These are phyloP conservation scores for Hetaerina americana DNA, from an alignment of 1,140 invertebrate genomes.

Conservation along the genomic window DNA sequence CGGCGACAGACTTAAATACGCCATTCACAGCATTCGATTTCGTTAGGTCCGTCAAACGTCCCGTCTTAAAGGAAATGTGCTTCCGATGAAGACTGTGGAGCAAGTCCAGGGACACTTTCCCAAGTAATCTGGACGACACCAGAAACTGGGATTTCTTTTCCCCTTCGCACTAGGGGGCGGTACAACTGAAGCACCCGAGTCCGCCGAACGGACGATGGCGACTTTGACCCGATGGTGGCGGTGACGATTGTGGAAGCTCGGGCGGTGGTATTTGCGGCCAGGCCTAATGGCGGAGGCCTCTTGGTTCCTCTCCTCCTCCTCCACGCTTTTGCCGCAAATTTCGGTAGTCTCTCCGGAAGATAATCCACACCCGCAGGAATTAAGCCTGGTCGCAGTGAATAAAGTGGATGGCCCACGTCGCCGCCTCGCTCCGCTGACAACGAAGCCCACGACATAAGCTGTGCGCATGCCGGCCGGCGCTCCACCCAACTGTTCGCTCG, in stretches of 20 bases:
- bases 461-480: background rate
- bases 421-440: background rate
- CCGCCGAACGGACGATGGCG: background rate
- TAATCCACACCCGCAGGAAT: background rate
- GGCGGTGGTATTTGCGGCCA: background rate
- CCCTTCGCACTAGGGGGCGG: background rate
- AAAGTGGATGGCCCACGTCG: background rate
- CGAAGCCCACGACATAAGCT: background rate
- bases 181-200: background rate
- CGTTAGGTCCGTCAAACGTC: background rate
- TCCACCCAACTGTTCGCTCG: background rate
- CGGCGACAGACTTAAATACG: background rate
- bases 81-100: too few relatives aligned
- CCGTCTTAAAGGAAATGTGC: background rate
- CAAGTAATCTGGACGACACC: background rate
- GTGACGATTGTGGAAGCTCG: background rate
- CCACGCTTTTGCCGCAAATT: background rate
- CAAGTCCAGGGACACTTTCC: background rate
- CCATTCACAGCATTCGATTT: background rate
- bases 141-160: background rate
- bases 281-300: background rate
- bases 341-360: background rate
- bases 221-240: background rate
- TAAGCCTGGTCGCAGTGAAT: background rate
- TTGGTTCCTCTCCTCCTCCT: background rate